These are phyloP conservation scores for Campopleginae sp. DNA, from an alignment of 2,888 invertebrate genomes.

Conservation along the genomic window DNA sequence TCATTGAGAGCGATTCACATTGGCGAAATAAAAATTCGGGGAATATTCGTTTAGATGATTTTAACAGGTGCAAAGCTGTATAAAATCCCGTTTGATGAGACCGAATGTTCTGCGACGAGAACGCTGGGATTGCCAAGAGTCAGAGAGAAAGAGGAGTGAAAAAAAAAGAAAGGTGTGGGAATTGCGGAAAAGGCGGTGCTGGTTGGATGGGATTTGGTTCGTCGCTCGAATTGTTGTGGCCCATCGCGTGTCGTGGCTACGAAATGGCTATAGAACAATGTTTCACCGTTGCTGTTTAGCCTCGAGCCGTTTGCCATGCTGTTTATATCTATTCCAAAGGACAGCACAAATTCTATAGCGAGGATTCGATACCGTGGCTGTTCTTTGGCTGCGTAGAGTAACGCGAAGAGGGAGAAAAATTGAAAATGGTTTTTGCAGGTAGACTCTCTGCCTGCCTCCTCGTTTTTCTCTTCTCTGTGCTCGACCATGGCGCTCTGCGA, in stretches of 20 bases:
- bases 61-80: background rate
- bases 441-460: background rate
- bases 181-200: conserved; percentile 41
- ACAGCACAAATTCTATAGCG: conserved; percentile 26
- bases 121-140: conserved; percentile 24
- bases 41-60: background rate
- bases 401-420: conserved; percentile 62
- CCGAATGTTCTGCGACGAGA: conserved; percentile 19
- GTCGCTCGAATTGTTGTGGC: conserved; percentile 45
- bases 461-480: conserved; percentile 6
- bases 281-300: conserved; percentile 48
- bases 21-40: background rate
- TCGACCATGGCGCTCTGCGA: conserved; percentile 29
- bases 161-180: conserved; percentile 34
- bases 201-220: conserved; percentile 44
- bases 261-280: conserved; percentile 31
- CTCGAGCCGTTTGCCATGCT: conserved; percentile 30
- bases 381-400: conserved; percentile 27
- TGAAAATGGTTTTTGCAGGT: conserved; percentile 57
- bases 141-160: background rate
- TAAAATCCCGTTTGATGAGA: conserved; percentile 8
- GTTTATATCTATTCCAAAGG: conserved; percentile 22
- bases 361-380: background rate
- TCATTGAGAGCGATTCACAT: background rate
- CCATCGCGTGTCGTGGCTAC: conserved; percentile 6